phyloP scores from a whole-genome alignment of 2,888 invertebrate genomes.

The Cistogaster globosa region DNA sequence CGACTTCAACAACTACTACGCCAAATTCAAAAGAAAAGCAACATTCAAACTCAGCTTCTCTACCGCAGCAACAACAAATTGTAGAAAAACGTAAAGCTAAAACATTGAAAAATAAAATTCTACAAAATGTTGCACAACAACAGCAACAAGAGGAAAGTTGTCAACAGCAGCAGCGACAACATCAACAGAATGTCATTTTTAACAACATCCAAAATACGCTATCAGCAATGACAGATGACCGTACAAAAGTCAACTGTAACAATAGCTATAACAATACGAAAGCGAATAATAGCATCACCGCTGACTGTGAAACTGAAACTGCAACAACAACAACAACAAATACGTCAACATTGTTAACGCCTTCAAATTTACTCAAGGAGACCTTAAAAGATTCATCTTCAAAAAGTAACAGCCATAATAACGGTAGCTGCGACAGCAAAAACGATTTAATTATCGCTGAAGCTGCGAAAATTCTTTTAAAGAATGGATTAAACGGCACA shows the following conservation, averaged over 20 bases:
- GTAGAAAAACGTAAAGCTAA: slow-evolving; percentile 73
- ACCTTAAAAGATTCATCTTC: slow-evolving; percentile 74
- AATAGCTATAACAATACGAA: slow-evolving; percentile 87
- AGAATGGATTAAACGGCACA: slow-evolving; percentile 79
- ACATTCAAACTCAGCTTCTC: slow-evolving; percentile 45
- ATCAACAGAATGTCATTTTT: slow-evolving; percentile 66
- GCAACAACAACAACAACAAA: slow-evolving; percentile 67
- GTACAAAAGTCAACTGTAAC: slow-evolving; percentile 82
- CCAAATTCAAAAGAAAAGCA: slow-evolving; percentile 71
- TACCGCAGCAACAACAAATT: slow-evolving; percentile 70
- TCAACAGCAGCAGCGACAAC: slow-evolving; percentile 47
- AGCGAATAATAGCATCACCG: slow-evolving; percentile 78
- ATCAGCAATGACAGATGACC: slow-evolving; percentile 86
- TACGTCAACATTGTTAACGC: slow-evolving; percentile 56
- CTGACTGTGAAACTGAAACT: slow-evolving; percentile 66
- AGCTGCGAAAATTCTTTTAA: slow-evolving; percentile 78
- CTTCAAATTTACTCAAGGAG: slow-evolving; percentile 75
- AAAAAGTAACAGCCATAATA: slow-evolving; percentile 48
- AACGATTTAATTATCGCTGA: slow-evolving; percentile 77
- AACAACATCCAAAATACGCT: slow-evolving; percentile 86
- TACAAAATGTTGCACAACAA: slow-evolving; percentile 71
- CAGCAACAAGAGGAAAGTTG: slow-evolving; percentile 71
- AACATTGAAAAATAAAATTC: slow-evolving; percentile 76
- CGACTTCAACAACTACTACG: slow-evolving; percentile 67
- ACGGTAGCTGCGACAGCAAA: slow-evolving; percentile 70